Evolutionary conservation across 2,888 invertebrate genomes (phyloP).

Genomic region (Cybosia mesomella): DNA sequence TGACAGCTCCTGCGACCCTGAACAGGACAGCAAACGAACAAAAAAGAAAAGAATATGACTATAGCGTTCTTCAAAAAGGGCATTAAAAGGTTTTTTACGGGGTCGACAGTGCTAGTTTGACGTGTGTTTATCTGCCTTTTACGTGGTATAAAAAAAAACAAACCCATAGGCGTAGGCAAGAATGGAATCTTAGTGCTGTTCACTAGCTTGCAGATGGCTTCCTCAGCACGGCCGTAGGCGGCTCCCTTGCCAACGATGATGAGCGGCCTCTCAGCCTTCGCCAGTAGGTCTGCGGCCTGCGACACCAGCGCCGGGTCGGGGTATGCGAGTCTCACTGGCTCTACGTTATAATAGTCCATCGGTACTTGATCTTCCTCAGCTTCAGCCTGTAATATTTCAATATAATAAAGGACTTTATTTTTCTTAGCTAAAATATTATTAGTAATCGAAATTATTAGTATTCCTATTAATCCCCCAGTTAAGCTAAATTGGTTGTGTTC

Average conservation of each 20-base stretch:
- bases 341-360: slow-evolving; percentile 80
- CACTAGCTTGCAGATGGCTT: slow-evolving; percentile 90
- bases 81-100: no score
- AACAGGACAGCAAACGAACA: no score
- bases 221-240: slow-evolving; percentile 93
- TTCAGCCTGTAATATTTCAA: slow-evolving; percentile 66
- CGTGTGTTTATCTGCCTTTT: neutral
- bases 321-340: slow-evolving; percentile 89
- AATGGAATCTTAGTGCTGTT: slow-evolving; percentile 93
- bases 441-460: no score
- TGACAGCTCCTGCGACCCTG: no score
- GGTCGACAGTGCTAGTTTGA: neutral
- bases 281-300: slow-evolving; percentile 90
- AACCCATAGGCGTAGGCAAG: slow-evolving; percentile 97
- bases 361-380: slow-evolving; percentile 77
- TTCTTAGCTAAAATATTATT: no score
- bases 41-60: no score
- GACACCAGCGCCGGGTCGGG: slow-evolving; percentile 91
- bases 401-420: neutral
- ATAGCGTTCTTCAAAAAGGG: no score
- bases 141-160: neutral
- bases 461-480: no score
- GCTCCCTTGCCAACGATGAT: slow-evolving; percentile 97
- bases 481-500: no score
- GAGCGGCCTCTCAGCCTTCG: slow-evolving; percentile 92